Conservation (phyloP, 2,888 invertebrate genomes). For the Hirtodrosophila alboralis region DNA sequence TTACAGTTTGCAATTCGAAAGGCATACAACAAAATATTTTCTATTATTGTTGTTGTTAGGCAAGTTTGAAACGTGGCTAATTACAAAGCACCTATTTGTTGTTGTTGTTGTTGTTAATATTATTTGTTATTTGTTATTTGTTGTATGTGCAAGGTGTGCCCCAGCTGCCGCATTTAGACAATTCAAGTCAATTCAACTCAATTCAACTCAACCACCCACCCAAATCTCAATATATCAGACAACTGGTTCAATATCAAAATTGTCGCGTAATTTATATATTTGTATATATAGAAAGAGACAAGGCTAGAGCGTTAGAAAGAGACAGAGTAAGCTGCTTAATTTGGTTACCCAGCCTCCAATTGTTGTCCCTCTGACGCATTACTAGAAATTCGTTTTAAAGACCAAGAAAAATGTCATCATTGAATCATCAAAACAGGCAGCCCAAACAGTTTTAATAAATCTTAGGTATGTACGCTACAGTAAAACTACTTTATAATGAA, state of each 20-base stretch:
- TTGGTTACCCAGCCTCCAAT: neutral
- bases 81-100: slow-evolving; percentile 50
- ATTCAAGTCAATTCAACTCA: too few relatives aligned
- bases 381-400: slow-evolving; percentile 1
- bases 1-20: slow-evolving; percentile 69
- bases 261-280: slow-evolving; percentile 1
- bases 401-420: slow-evolving; percentile 17
- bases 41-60: slow-evolving; percentile 38
- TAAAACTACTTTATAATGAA: slow-evolving; percentile 1
- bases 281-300: neutral
- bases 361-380: slow-evolving; percentile 16
- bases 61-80: slow-evolving; percentile 68
- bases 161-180: slow-evolving; percentile 51
- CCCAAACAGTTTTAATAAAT: slow-evolving; percentile 23
- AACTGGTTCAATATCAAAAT: slow-evolving; percentile 15
- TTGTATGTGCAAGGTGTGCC: slow-evolving; percentile 68
- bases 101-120: slow-evolving; percentile 13
- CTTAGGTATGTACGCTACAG: slow-evolving; percentile 1
- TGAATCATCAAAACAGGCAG: slow-evolving; percentile 22
- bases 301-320: neutral
- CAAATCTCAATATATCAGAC: slow-evolving; percentile 8
- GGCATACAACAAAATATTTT: slow-evolving; percentile 57
- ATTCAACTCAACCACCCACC: slow-evolving; percentile 62
- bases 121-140: too few relatives aligned
- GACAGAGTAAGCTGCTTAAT: neutral